These are phyloP conservation scores for Phrynocephalus vlangalii DNA, from an alignment of 2,797 vertebrate species.

Conservation along the genomic window DNA sequence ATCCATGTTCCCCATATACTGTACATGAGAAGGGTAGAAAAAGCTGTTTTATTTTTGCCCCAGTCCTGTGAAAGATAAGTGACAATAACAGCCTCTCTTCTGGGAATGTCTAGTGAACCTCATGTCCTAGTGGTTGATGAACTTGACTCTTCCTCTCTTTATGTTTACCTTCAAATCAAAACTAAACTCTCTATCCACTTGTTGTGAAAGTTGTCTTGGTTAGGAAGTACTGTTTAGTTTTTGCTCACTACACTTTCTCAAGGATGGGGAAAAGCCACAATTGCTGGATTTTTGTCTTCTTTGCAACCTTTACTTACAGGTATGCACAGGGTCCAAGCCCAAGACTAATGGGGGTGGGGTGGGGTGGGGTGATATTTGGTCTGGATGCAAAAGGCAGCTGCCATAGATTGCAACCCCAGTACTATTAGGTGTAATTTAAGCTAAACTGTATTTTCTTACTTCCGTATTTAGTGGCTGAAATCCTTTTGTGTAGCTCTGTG, in stretches of 20 bases:
- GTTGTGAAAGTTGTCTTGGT: background rate
- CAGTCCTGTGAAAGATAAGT: background rate
- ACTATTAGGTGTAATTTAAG: too few relatives aligned
- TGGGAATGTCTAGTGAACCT: too few relatives aligned
- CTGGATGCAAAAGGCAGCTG: too few relatives aligned
- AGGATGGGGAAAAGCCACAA: background rate
- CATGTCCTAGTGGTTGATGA: background rate
- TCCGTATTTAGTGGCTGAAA: too few relatives aligned
- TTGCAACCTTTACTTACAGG: background rate
- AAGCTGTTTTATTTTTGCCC: background rate
- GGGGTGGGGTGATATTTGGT: background rate
- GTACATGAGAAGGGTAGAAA: background rate
- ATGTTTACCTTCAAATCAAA: background rate
- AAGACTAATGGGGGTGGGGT: background rate
- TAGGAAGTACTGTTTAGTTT: background rate
- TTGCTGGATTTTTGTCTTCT: background rate
- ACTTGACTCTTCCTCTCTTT: background rate
- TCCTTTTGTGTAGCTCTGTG: too few relatives aligned
- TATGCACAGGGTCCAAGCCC: background rate
- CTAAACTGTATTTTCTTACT: too few relatives aligned
- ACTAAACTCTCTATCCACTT: background rate
- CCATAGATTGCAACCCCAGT: too few relatives aligned
- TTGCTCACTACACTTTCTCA: background rate
- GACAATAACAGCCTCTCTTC: too few relatives aligned
- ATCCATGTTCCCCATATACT: background rate